Base-by-base conservation (phyloP, 2,888 invertebrate species). In the Phasia obesa region DNA sequence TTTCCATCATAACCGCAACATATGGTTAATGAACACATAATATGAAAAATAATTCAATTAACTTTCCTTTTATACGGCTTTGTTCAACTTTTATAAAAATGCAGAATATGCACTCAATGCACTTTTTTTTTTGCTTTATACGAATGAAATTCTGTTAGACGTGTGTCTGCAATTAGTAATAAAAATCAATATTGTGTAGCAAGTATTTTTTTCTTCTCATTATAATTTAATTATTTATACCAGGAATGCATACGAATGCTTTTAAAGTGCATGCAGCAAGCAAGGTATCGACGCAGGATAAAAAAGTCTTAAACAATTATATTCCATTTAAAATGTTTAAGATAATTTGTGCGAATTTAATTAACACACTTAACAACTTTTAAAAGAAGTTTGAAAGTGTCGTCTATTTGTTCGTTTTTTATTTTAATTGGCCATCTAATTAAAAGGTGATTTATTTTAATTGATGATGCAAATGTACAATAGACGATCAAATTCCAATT, bases 151-250 rank as follows among this genome's bases (percentile, higher is more conserved):
- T 17, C 21, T 57, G 74, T n/a, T n/a, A n/a, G n/a, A n/a, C 57
- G 47, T 57, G 47, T 65, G 21, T 21, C 47, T 19, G 49, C 42
- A 67, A 49, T 65, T 47, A 57, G 9, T 38, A 15, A n/a, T 19
- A 35, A 57, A 75, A 65, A 31, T 57, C 75, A 65, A 75, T 65
- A 57, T 17, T 17, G 74, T 64, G 55, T 17, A 21, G 44, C 19
- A 64, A n/a, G 5, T 9, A 19, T 19, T 19, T 17, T 47, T 57
- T 49, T 44, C 53, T 73, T 31, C 9, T 38, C 25, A 4, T 9
- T 17, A 25, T 1, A 60, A 51, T 38, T 19, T 35, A 38, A 42
- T 53, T 65, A 65, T 21, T 49, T 21, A 7, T 19, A 9, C 13
- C 19, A 15, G 31, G 13, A 49, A 49, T 42, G 31, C n/a, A n/a